Evolutionary conservation across 2,888 invertebrate genomes (phyloP), one percentile per base, ranked within the genome.

Genomic region (Gastracanthus pulcherrimus): DNA sequence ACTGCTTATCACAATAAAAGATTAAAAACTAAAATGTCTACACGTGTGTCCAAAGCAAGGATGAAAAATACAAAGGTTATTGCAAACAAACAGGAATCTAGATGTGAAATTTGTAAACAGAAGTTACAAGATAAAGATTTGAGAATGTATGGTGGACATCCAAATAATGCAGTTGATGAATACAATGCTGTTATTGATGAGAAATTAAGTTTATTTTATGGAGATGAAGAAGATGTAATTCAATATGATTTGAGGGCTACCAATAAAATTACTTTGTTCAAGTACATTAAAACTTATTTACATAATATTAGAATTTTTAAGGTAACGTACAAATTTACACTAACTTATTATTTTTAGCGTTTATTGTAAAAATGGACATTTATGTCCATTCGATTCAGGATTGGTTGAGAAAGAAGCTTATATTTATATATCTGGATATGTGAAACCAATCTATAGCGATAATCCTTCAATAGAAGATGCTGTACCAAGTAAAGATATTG

Each of bases 361-460:
- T 78, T 97, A 96, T 91, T 96, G 96, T 91, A 94, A 95, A 89
- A 94, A 95, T 86, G 95, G 95, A 0, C 97, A 97, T 89, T 91
- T 97, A 69, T 95, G 95, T 87, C 93, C 96, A 0, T 95, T 97
- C 87, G 97, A 97, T 90, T 92, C 94, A 38, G 97, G 96, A 0
- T 93, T 97, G 0, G 93, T 97, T 82, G 96, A 97, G 91, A 94
- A 93, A 87, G 96, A 97, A 92, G 93, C 94, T 0, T 90, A 94
- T 23, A 93, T 97, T 66, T 96, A 94, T 89, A 94, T 97, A 92
- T 96, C 96, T 75, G 97, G 97, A 0, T 96, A 95, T 88, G 93
- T 97, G 31, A 97, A 97, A 90, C 95, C 96, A 0, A 95, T 97
- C 85, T 96, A 95, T 89, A 95, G 95, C 82, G 96, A 96, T 83